Percentiles rank a stretch among this genome's conserved stretches.
Conservation (phyloP, 2,888 invertebrate genomes). For the Artemia sinica region DNA sequence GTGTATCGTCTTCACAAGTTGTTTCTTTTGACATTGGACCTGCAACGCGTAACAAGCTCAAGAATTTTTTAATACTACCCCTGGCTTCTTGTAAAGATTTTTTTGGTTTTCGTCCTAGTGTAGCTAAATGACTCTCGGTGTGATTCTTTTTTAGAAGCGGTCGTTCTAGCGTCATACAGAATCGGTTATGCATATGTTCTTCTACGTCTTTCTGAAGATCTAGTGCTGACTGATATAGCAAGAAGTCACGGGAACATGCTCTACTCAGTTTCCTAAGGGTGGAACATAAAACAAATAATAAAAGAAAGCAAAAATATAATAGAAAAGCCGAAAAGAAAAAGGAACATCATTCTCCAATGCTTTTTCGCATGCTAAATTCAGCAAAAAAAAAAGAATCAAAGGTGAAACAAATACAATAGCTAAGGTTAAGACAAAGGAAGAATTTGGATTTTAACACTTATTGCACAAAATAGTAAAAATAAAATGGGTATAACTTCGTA, state of each 20-base stretch:
- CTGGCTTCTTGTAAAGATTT: not conserved
- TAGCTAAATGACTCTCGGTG: not conserved
- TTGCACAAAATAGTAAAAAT: too few species aligned
- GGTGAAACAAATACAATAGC: not conserved
- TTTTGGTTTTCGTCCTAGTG: not conserved
- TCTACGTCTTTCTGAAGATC: conserved; percentile 8
- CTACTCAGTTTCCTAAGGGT: too few species aligned
- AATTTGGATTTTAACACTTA: too few species aligned
- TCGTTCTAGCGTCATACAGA: not conserved
- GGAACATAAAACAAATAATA: too few species aligned
- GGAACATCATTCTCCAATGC: too few species aligned
- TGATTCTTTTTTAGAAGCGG: not conserved
- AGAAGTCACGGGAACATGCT: not conserved
- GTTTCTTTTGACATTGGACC: not conserved
- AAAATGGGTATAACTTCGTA: too few species aligned
- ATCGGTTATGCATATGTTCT: not conserved
- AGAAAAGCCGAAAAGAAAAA: too few species aligned
- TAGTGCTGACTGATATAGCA: conserved; percentile 2
- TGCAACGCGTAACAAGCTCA: not conserved
- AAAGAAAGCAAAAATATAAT: too few species aligned
- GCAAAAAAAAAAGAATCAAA: not conserved
- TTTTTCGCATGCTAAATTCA: too few species aligned
- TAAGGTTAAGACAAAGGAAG: not conserved
- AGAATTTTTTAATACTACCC: not conserved
- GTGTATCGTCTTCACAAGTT: not conserved